phyloP scores from a whole-genome alignment of 2,797 vertebrate genomes.

The Alosa sapidissima region DNA sequence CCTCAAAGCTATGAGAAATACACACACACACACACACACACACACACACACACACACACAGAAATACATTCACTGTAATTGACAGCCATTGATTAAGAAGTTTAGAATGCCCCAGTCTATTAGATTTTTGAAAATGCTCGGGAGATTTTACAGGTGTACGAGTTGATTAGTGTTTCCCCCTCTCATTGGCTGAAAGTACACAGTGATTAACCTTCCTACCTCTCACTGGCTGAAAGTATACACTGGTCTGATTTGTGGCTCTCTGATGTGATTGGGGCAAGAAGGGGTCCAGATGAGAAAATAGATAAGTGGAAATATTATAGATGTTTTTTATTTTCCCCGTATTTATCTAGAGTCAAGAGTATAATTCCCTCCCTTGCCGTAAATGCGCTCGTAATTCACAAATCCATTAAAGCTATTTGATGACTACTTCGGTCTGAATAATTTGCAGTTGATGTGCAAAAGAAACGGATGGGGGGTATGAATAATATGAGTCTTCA shows the following conservation, averaged over 20 bases:
- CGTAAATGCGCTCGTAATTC: not conserved
- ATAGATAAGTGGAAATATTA: not conserved
- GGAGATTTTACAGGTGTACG: not conserved
- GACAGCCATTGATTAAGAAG: conserved; percentile 30
- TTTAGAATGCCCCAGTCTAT: not conserved
- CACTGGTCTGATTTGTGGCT: conserved; percentile 30
- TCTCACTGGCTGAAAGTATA: conserved; percentile 13
- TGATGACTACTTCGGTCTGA: not conserved
- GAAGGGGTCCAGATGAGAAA: not conserved
- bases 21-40: conserved; percentile 21
- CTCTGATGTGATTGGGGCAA: not conserved
- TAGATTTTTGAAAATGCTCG: not conserved
- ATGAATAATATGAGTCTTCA: not conserved
- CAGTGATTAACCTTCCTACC: conserved; percentile 27
- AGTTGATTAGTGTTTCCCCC: conserved; percentile 4
- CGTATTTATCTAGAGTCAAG: not conserved
- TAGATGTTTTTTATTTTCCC: not conserved
- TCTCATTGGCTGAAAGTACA: not conserved
- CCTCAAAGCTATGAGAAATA: conserved; percentile 29
- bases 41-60: conserved; percentile 6
- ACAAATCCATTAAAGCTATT: not conserved
- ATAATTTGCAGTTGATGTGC: not conserved
- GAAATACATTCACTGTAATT: not conserved
- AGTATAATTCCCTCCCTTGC: not conserved
- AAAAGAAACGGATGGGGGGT: not conserved